Conservation (phyloP, 1,140 invertebrate species). For the Sweltsa coloradensis region DNA sequence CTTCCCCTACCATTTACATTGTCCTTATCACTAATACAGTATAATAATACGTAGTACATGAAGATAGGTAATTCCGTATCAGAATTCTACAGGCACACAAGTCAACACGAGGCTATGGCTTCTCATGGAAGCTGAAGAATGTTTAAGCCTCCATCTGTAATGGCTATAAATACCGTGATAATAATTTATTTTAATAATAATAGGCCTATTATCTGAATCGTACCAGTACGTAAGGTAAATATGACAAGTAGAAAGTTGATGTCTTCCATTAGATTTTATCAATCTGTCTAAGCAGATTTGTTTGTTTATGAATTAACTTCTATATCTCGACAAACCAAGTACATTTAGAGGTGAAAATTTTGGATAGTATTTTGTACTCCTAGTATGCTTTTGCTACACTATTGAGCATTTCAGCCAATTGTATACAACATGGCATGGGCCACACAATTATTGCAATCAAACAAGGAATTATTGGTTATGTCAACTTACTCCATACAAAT, state of each 20-base stretch:
- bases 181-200: not conserved
- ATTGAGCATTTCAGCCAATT: too few relatives aligned
- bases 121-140: conserved; percentile 8
- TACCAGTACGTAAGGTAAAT: not conserved
- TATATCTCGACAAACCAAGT: too few relatives aligned
- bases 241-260: not conserved
- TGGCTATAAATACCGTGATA: not conserved
- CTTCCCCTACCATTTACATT: not conserved
- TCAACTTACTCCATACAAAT: too few relatives aligned
- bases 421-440: too few relatives aligned
- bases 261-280: not conserved
- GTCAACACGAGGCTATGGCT: conserved; percentile 10
- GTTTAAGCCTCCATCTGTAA: conserved; percentile 5
- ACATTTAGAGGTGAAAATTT: too few relatives aligned
- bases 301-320: not conserved
- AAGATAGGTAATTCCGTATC: not conserved
- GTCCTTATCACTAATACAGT: not conserved
- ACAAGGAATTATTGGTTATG: too few relatives aligned
- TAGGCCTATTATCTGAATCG: not conserved
- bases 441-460: too few relatives aligned
- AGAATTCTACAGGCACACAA: conserved; percentile 11
- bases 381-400: too few relatives aligned
- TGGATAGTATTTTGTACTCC: too few relatives aligned
- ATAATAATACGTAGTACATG: not conserved
- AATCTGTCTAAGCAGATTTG: not conserved